Evolutionary conservation across 1,140 invertebrate genomes (phyloP), one percentile per base, ranked within the genome.

Genomic region (Sitodiplosis mosellana): DNA sequence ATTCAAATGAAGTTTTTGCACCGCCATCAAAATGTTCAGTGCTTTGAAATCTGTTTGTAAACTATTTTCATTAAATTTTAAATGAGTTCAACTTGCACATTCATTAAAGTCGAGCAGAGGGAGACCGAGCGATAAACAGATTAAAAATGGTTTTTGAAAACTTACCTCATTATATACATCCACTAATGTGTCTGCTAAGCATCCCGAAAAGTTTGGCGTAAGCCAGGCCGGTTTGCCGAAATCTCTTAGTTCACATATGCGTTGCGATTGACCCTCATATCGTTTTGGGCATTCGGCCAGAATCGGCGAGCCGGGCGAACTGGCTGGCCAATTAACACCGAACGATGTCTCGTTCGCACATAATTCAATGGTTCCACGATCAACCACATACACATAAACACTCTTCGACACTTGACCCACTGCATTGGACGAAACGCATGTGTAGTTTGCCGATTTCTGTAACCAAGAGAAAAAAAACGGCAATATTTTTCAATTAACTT

Each of bases 191-290:
- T 80, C 72, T 8, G 76, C 72, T 1, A 81, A 66, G 53, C 83
- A 87, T 11, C 67, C 65, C 2, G 80, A 81, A 56, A 83, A 85
- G 58, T 86, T 80, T 3, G 83, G 79, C 20, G 71, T 61, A 40
- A 74, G 69, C 83, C 83, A 87, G 49, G 75, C 73, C 1, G 80
- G 73, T 27, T 73, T 75, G 11, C 67, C 68, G 1, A 69, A 63
- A 53, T 75, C 72, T n/a, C 66, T 68, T 54, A 77, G 69, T 21
- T 68, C 67, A 52, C 77, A 79, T 5, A 68, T 61, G 40, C 77
- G 65, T 2, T 65, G 60, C 2, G 72, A 71, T 36, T 64, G 64
- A 3, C 66, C 69, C 15, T 68, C 49, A 56, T 63, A 66, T 55
- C 72, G 59, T 42, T 61, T 55, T 14, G 78, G 78, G 51, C 78